Evolutionary conservation across 2,797 vertebrate genomes (phyloP).

Genomic region (Taenioides sp.): DNA sequence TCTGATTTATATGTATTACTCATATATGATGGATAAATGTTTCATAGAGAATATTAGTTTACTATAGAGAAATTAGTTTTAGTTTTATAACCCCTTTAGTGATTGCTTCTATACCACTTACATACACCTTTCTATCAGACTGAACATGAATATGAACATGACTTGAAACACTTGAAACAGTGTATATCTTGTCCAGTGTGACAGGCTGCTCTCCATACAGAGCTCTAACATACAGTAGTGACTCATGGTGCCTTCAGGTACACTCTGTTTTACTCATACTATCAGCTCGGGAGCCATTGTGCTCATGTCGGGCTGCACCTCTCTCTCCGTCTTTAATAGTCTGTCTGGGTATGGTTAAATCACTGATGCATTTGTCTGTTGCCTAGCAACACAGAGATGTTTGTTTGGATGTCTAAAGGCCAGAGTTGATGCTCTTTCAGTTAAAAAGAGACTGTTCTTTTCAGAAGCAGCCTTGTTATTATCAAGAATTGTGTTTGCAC

Average conservation of each 20-base stretch:
- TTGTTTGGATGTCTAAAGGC: slow-evolving; percentile 48
- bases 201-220: background rate
- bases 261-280: background rate
- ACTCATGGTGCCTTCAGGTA: background rate
- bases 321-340: slow-evolving; percentile 57
- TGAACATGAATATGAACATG: background rate
- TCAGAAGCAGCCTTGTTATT: slow-evolving; percentile 18
- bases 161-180: background rate
- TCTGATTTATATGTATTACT: too few relatives aligned
- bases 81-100: too few relatives aligned
- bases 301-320: slow-evolving; percentile 61
- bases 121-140: background rate
- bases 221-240: background rate
- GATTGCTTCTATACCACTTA: too few relatives aligned
- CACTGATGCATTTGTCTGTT: slow-evolving; percentile 65
- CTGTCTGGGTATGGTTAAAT: slow-evolving; percentile 57
- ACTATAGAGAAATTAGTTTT: too few relatives aligned
- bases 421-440: slow-evolving; percentile 47
- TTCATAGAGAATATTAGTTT: background rate
- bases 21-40: too few relatives aligned
- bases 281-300: slow-evolving; percentile 29
- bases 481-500: slow-evolving; percentile 6
- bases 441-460: slow-evolving; percentile 15
- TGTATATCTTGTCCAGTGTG: background rate
- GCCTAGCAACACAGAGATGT: slow-evolving; percentile 63